Percentiles rank a stretch among this genome's conserved stretches.
Conservation (phyloP, 2,888 invertebrate genomes). For the Phalangium opilio region DNA sequence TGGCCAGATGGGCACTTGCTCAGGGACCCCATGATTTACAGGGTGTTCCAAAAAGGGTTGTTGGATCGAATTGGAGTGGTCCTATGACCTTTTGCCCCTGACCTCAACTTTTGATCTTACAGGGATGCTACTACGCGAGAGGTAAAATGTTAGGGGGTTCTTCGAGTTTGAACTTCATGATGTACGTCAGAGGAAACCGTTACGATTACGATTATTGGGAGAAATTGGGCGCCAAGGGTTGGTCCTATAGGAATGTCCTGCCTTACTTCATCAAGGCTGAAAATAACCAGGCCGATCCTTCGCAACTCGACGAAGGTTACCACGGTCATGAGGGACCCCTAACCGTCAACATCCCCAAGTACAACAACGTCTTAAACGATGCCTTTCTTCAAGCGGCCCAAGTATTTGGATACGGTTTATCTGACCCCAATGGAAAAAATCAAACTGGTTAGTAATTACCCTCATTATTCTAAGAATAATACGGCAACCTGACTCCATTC, state of each 20-base stretch:
- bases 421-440: constrained; percentile 16
- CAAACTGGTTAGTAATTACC: constrained; percentile 20
- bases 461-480: too few relatives aligned
- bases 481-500: too few relatives aligned
- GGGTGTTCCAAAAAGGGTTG: too few relatives aligned
- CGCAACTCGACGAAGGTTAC: constrained; percentile 6
- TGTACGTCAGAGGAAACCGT: constrained; percentile 73
- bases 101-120: too few relatives aligned
- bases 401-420: constrained; percentile 11
- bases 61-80: too few relatives aligned
- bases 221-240: constrained; percentile 64
- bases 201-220: constrained; percentile 80
- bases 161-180: constrained; percentile 75
- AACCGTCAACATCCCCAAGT: constrained; percentile 13
- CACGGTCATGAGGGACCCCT: constrained; percentile 12
- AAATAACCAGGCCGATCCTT: constrained; percentile 18
- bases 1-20: too few relatives aligned
- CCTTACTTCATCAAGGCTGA: constrained; percentile 22
- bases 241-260: constrained; percentile 40
- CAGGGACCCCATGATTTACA: too few relatives aligned
- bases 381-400: constrained; percentile 15
- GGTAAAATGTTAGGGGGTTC: constrained; percentile 82
- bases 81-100: too few relatives aligned
- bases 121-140: constrained; percentile 35
- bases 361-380: constrained; percentile 9